Conservation (phyloP, 2,113 vertebrate species). For the Meles meles region DNA sequence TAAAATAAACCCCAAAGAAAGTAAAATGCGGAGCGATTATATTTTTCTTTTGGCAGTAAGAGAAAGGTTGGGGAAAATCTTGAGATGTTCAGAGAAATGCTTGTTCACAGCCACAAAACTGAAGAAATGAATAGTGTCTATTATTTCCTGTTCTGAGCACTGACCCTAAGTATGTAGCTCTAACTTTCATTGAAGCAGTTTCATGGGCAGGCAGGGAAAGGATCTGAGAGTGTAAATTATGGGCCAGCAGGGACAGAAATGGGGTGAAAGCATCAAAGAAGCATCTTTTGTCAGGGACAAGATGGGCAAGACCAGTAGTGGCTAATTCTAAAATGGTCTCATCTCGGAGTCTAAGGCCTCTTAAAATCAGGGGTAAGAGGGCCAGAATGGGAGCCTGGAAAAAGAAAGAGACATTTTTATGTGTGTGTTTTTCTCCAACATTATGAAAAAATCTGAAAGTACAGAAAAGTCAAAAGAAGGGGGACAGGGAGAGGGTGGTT, state of each 20-base stretch:
- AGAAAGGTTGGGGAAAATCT: constrained; percentile 22
- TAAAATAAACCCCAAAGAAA: constrained; percentile 70
- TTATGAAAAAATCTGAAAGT: constrained; percentile 15
- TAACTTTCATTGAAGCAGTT: constrained; percentile 30
- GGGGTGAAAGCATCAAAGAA: not conserved
- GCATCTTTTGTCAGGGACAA: constrained; percentile 21
- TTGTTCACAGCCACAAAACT: constrained; percentile 54
- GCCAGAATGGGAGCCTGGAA: not conserved
- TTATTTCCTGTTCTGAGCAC: constrained; percentile 43
- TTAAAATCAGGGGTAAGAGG: not conserved
- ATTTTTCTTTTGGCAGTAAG: not conserved
- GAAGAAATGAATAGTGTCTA: constrained; percentile 42
- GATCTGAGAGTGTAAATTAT: not conserved
- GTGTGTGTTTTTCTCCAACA: not conserved
- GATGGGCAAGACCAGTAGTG: not conserved
- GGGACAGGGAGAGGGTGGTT: no score
- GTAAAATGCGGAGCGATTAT: constrained; percentile 51
- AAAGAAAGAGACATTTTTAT: not conserved
- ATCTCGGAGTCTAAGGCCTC: not conserved
- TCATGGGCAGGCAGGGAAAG: not conserved
- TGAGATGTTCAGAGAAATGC: constrained; percentile 53
- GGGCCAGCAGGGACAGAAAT: not conserved
- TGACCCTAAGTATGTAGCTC: not conserved
- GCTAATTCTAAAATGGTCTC: not conserved
- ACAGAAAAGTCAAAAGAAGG: constrained; percentile 31